phyloP scores from a whole-genome alignment of 2,113 vertebrate genomes.

The Helogale parvula region DNA sequence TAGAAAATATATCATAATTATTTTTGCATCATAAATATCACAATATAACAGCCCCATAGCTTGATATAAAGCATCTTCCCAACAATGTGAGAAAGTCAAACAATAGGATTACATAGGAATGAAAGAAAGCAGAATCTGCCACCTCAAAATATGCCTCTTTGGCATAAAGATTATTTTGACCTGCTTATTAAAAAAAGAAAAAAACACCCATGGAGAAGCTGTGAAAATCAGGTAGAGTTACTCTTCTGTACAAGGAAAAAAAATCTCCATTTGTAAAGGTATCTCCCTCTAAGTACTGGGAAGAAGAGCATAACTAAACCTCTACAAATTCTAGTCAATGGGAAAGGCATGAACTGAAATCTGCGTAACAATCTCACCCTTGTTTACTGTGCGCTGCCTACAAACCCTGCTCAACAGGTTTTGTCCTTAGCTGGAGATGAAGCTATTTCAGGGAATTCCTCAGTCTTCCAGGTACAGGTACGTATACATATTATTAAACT shows the following conservation, averaged over 20 bases:
- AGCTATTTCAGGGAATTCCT: background rate
- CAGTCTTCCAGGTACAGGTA: background rate
- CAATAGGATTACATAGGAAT: background rate
- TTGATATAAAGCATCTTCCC: slow-evolving; percentile 22
- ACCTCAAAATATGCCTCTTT: background rate
- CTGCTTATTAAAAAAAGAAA: background rate
- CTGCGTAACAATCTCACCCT: background rate
- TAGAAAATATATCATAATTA: slow-evolving; percentile 43
- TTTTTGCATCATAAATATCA: slow-evolving; percentile 28
- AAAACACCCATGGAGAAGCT: background rate
- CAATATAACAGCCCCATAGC: background rate
- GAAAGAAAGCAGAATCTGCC: background rate
- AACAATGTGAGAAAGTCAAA: slow-evolving; percentile 21
- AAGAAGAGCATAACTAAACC: background rate
- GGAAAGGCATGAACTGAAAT: background rate
- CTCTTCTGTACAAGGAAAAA: background rate
- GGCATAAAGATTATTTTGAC: background rate
- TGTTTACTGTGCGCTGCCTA: background rate
- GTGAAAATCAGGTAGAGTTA: background rate
- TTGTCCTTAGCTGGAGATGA: background rate
- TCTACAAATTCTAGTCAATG: background rate
- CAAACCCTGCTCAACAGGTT: background rate
- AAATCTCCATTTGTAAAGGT: background rate
- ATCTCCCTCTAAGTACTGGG: background rate
- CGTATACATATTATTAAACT: background rate